Base-by-base conservation (phyloP, 2,888 invertebrate genomes). In the Acleris laterana region DNA sequence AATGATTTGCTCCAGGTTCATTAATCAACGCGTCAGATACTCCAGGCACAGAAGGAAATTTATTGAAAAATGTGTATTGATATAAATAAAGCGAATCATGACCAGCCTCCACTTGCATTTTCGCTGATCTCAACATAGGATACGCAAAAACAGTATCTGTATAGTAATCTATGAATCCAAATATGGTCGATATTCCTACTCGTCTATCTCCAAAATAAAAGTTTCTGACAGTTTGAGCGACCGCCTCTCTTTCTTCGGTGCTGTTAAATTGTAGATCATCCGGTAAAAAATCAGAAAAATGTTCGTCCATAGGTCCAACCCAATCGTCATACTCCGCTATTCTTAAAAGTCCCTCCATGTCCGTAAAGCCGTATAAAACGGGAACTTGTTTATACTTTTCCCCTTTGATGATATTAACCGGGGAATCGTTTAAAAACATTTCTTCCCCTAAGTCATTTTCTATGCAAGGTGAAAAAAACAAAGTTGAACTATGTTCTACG, bases 1-100 rank as follows among this genome's bases (percentile, higher is more conserved):
- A 76, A 58, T 83, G 82, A 5, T 66, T 49, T 16, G 82, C 82
- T 9, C 82, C 82, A 42, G 71, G 74, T 0, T 74, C 58, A 7
- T 74, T 70, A 6, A 75, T 78, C 44, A 56, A 20, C 25, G 32
- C 44, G 16, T 17, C 17, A 6, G 56, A 44, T 13, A 44, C 44
- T 56, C 56, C 44, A 9, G 49, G 49, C 4, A 49, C 49, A 7
- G 49, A 38, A 11, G 56, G 56, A 44, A 19, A 56, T 3, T 44
- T 20, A 4, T 56, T 44, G 20, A 22, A 56, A 6, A 56, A 56
- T 7, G 20, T 22, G 25, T 56, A 56, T 44, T 56, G 22, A n/a
- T 56, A 56, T 19, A 56, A 44, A n/a, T 56, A 56, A 11, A 56
- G 7, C 11, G 19, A 20, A 20, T 49, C 20, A 49, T 49, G 49